Conservation (phyloP, 2,797 vertebrate genomes). For the Allobates femoralis region DNA sequence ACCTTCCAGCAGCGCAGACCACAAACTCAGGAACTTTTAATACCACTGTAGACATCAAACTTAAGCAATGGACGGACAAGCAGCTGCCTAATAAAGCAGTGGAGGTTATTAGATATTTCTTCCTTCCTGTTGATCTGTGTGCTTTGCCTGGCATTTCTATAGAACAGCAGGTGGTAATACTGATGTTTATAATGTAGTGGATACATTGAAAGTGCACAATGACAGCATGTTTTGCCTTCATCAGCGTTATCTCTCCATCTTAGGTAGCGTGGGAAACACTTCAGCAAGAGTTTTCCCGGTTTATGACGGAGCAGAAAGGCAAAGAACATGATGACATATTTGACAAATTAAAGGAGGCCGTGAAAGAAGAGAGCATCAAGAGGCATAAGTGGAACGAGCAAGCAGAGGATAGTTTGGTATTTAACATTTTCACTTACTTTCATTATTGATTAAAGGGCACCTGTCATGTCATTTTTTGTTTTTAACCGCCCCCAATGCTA, state of each 20-base stretch:
- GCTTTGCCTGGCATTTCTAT: not conserved
- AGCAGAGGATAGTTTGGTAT: slow-evolving; percentile 95
- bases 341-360: slow-evolving; percentile 96
- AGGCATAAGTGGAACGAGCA: slow-evolving; percentile 97
- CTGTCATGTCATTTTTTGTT: too few relatives aligned
- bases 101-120: slow-evolving; percentile 80
- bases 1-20: slow-evolving; percentile 96
- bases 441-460: too few relatives aligned
- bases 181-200: not conserved
- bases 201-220: not conserved
- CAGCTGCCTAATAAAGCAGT: slow-evolving; percentile 97
- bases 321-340: slow-evolving; percentile 98
- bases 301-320: slow-evolving; percentile 96
- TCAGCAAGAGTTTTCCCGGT: slow-evolving; percentile 96
- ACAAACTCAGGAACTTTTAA: slow-evolving; percentile 97
- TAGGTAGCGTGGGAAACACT: slow-evolving; percentile 98
- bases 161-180: not conserved
- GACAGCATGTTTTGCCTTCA: not conserved
- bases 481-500: too few relatives aligned
- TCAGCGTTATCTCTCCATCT: not conserved
- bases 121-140: not conserved
- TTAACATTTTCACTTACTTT: not conserved
- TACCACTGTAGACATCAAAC: slow-evolving; percentile 97
- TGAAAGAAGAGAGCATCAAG: slow-evolving; percentile 96
- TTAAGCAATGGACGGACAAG: slow-evolving; percentile 99